Percentiles rank a stretch among this genome's conserved stretches.
phyloP scores from a whole-genome alignment of 2,888 invertebrate genomes.

The Parnassius mnemosyne region DNA sequence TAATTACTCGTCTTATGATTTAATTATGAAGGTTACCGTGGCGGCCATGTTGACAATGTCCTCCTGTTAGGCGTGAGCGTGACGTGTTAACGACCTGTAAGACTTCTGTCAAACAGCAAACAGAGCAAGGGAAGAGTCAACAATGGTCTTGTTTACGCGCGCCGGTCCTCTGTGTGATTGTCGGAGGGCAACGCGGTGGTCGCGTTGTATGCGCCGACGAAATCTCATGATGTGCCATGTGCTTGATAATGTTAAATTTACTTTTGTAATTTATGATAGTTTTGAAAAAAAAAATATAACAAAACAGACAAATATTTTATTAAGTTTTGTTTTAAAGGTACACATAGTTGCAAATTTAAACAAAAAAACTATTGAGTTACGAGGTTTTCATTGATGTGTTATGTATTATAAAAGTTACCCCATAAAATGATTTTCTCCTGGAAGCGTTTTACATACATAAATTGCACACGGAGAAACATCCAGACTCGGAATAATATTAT shows the following conservation, averaged over 20 bases:
- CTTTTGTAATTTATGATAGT: not conserved
- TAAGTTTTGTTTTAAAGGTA: too few species aligned
- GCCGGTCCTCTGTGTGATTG: slow-evolving; percentile 59
- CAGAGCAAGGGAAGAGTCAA: slow-evolving; percentile 57
- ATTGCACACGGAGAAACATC: too few species aligned
- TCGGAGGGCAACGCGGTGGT: slow-evolving; percentile 52
- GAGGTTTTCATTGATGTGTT: too few species aligned
- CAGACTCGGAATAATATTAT: too few species aligned
- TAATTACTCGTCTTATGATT: slow-evolving; percentile 55
- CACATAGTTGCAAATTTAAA: too few species aligned
- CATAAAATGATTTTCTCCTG: too few species aligned
- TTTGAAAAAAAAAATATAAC: too few species aligned
- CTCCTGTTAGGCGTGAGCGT: slow-evolving; percentile 66
- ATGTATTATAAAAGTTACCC: too few species aligned
- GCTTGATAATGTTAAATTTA: slow-evolving; percentile 15
- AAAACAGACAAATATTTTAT: too few species aligned
- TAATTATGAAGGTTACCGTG: slow-evolving; percentile 44
- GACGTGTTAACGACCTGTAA: slow-evolving; percentile 78
- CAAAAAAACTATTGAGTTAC: too few species aligned
- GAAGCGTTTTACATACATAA: too few species aligned
- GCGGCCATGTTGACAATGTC: slow-evolving; percentile 41
- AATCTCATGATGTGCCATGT: slow-evolving; percentile 19
- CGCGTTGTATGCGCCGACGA: slow-evolving; percentile 37
- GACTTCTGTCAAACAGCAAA: slow-evolving; percentile 78
- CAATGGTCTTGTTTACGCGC: slow-evolving; percentile 55